phyloP scores from a whole-genome alignment of 1,140 invertebrate species.

The Caenorhabditis briggsae region DNA sequence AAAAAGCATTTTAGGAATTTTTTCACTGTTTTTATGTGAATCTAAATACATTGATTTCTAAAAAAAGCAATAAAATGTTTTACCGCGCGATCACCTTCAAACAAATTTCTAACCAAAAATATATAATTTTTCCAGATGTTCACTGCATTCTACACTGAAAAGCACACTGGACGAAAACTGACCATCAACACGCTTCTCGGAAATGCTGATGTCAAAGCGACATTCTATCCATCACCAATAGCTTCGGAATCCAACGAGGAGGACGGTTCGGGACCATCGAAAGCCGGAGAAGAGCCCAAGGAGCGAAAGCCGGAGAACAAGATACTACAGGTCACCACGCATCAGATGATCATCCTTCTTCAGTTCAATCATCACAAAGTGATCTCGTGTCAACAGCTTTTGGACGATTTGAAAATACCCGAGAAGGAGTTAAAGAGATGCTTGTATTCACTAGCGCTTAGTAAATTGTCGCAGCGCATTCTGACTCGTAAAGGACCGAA shows the following conservation, averaged over 20 bases:
- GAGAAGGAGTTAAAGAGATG: slow-evolving; percentile 94
- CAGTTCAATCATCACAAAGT: slow-evolving; percentile 93
- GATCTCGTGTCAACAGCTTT: slow-evolving; percentile 87
- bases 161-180: slow-evolving; percentile 96
- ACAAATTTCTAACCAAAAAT: slow-evolving; percentile 89
- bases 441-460: slow-evolving; percentile 95
- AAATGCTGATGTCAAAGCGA: slow-evolving; percentile 95
- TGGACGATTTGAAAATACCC: slow-evolving; percentile 95
- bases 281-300: slow-evolving; percentile 27
- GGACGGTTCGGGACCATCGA: slow-evolving; percentile 58
- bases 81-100: too few relatives aligned
- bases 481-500: slow-evolving; percentile 89
- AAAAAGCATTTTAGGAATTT: too few relatives aligned
- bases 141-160: slow-evolving; percentile 89
- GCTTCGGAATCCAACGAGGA: slow-evolving; percentile 54
- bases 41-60: too few relatives aligned
- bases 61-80: too few relatives aligned
- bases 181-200: slow-evolving; percentile 96
- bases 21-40: neutral
- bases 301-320: slow-evolving; percentile 85
- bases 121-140: slow-evolving; percentile 86
- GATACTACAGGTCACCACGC: slow-evolving; percentile 92
- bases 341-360: slow-evolving; percentile 98
- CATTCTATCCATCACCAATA: slow-evolving; percentile 85
- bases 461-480: slow-evolving; percentile 95